Evolutionary conservation across 2,888 invertebrate species (phyloP).

Genomic region (Opisthograptis luteolata): DNA sequence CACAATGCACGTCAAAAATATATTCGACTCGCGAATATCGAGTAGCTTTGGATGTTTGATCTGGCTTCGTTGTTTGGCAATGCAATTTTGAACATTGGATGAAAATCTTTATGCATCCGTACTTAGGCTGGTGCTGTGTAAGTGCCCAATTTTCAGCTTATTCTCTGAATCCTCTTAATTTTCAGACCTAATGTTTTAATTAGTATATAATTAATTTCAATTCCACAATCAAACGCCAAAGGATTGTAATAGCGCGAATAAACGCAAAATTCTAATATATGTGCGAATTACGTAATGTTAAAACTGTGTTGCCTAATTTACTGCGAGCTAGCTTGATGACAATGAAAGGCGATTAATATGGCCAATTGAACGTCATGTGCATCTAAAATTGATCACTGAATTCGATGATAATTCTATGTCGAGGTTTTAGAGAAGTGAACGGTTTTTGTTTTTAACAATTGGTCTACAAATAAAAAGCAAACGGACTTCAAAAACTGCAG

Average conservation of each 20-base stretch:
- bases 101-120: neutral
- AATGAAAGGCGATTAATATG: neutral
- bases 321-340: neutral
- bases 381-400: constrained; percentile 9
- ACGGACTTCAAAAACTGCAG: too few species aligned
- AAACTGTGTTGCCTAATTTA: neutral
- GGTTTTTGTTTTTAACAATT: too few species aligned
- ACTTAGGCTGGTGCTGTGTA: too few species aligned
- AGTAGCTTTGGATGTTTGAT: constrained; percentile 31
- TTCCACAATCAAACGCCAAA: too few species aligned
- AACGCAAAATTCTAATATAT: too few species aligned
- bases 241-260: too few species aligned
- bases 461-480: too few species aligned
- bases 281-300: neutral
- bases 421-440: too few species aligned
- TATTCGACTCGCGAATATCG: constrained; percentile 47
- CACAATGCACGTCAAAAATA: constrained; percentile 56
- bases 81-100: constrained; percentile 2
- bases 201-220: too few species aligned
- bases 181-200: too few species aligned
- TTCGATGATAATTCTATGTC: constrained; percentile 1
- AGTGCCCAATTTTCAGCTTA: too few species aligned
- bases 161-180: too few species aligned
- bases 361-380: neutral
- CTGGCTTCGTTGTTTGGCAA: constrained; percentile 4